Conservation (phyloP, 2,888 invertebrate genomes). For the Drosophila fungiperda region DNA sequence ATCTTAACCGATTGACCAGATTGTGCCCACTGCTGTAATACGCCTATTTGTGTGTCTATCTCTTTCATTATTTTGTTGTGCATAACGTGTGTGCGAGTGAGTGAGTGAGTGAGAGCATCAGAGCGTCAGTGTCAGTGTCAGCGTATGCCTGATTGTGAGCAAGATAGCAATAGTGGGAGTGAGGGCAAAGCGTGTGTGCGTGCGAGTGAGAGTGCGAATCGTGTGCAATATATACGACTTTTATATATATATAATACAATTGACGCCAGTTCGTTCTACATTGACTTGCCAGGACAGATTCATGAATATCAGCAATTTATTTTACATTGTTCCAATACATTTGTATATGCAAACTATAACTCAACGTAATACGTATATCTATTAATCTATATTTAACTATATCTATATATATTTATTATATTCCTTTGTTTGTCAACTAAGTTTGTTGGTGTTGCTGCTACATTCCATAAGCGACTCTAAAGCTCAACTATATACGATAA, state of each 20-base stretch:
- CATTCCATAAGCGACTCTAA: conserved; percentile 44
- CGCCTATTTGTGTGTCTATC: background rate
- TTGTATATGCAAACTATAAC: conserved; percentile 23
- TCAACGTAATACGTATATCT: conserved; percentile 23
- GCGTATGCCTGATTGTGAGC: conserved; percentile 6
- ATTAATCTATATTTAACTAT: conserved; percentile 1
- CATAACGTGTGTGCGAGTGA: conserved; percentile 27
- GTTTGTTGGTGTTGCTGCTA: conserved; percentile 33
- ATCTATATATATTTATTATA: conserved; percentile 24
- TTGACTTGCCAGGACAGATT: conserved; percentile 43
- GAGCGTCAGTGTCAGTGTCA: too few species aligned
- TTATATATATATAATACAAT: conserved; percentile 15
- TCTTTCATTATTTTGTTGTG: conserved; percentile 2
- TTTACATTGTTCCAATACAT: conserved; percentile 25
- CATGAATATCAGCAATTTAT: conserved; percentile 32
- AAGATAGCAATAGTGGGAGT: conserved; percentile 24
- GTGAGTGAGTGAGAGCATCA: conserved; percentile 26
- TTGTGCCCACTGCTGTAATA: background rate
- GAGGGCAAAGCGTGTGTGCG: conserved; percentile 3
- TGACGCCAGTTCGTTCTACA: conserved; percentile 32
- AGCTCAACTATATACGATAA: conserved; percentile 27
- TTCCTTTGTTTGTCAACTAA: conserved; percentile 28
- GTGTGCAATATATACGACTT: conserved; percentile 65
- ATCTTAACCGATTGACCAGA: conserved; percentile 30
- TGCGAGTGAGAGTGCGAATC: conserved; percentile 21